Percentiles rank a stretch among this genome's conserved stretches.
Conservation (phyloP, 2,113 vertebrate genomes). For the Bathybates hornii region DNA sequence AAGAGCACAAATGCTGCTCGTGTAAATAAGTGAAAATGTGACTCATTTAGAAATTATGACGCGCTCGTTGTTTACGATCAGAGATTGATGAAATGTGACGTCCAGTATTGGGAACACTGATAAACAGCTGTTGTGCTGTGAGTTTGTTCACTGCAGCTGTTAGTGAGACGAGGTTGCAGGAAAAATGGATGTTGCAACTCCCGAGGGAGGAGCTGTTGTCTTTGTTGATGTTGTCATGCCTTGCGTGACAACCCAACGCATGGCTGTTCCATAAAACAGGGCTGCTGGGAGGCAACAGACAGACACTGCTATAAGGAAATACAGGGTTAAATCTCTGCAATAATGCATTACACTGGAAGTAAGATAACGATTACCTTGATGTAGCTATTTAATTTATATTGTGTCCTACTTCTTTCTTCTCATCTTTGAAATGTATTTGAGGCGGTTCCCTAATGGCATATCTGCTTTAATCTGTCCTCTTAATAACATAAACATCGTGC, state of each 20-base stretch:
- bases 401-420: not conserved
- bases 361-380: rapidly evolving
- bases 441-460: not conserved
- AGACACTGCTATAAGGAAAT: not conserved
- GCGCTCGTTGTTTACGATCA: rapidly evolving
- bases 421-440: not conserved
- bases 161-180: not conserved
- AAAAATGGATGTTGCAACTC: not conserved
- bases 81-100: not conserved
- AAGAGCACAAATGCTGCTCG: not conserved
- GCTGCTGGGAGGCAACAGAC: not conserved
- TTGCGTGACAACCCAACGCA: not conserved
- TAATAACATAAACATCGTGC: not conserved
- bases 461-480: not conserved
- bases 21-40: not conserved
- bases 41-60: not conserved
- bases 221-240: not conserved
- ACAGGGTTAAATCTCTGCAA: not conserved
- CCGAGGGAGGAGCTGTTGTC: not conserved
- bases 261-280: rapidly evolving
- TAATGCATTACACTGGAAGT: not conserved
- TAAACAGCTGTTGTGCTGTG: not conserved
- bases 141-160: not conserved
- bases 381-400: not conserved
- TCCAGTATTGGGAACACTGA: not conserved